These are phyloP conservation scores for Sebastes fasciatus DNA, from an alignment of 2,113 vertebrate genomes.

Conservation along the genomic window DNA sequence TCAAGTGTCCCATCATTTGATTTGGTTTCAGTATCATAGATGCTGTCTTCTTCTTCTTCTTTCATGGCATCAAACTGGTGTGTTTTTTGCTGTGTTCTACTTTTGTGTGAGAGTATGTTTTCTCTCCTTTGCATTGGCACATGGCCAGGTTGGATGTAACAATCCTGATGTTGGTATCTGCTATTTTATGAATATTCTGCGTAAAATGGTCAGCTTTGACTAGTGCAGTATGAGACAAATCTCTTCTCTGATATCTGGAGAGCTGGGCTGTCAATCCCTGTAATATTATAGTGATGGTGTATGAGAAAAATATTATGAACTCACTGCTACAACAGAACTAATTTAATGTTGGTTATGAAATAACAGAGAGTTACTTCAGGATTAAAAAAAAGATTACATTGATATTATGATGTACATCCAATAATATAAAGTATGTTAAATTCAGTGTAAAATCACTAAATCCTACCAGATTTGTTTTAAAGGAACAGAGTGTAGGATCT, in stretches of 20 bases:
- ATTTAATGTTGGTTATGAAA: background rate
- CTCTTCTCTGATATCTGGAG: background rate
- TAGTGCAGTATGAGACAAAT: background rate
- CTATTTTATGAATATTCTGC: background rate
- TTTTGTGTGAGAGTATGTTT: background rate
- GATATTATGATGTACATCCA: too few relatives aligned
- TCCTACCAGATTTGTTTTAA: background rate
- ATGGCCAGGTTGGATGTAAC: background rate
- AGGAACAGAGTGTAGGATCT: too few relatives aligned
- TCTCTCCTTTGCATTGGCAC: background rate
- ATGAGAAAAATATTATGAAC: background rate
- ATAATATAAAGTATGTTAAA: too few relatives aligned
- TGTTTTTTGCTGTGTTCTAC: background rate
- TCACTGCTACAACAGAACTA: background rate
- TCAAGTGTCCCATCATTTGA: background rate
- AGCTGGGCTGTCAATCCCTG: background rate
- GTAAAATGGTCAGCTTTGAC: background rate
- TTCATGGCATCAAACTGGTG: background rate
- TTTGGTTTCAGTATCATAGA: background rate
- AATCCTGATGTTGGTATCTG: background rate
- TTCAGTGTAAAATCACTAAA: background rate
- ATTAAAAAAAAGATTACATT: too few relatives aligned
- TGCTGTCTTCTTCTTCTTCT: background rate
- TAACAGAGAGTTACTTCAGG: background rate
- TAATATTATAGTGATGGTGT: background rate